Conservation (phyloP, 2,888 invertebrate genomes). For the Graphium colonna region DNA sequence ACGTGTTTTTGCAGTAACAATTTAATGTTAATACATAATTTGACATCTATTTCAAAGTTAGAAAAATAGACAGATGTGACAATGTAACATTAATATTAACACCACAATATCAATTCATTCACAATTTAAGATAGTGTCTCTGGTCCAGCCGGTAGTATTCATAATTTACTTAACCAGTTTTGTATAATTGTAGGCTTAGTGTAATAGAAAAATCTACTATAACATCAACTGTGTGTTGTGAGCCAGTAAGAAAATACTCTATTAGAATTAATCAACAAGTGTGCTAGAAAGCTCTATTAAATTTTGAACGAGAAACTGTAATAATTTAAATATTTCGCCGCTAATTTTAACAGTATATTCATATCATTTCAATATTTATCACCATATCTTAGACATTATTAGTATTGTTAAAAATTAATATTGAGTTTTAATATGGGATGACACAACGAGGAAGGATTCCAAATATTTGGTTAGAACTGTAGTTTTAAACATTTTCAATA, state of each 20-base stretch:
- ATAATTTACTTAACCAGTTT: conserved; percentile 12
- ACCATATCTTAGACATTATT: conserved; percentile 4
- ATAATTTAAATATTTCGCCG: conserved; percentile 3
- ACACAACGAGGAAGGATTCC: not conserved
- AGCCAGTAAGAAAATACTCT: conserved; percentile 59
- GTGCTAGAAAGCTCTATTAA: conserved; percentile 57
- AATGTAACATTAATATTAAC: conserved; percentile 56
- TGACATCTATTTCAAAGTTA: conserved; percentile 55
- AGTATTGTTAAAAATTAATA: not conserved
- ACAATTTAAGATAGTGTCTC: conserved; percentile 35
- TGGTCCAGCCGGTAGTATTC: conserved; percentile 45
- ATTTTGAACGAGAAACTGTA: conserved; percentile 22
- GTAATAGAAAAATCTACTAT: conserved; percentile 50
- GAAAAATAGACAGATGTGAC: conserved; percentile 69
- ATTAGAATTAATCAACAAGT: conserved; percentile 66
- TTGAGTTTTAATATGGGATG: not conserved
- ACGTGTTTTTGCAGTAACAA: conserved; percentile 60
- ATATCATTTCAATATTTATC: conserved; percentile 10
- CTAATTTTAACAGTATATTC: conserved; percentile 5
- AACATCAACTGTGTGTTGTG: conserved; percentile 41
- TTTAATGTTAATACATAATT: conserved; percentile 51
- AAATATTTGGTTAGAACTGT: not conserved
- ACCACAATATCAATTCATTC: conserved; percentile 42
- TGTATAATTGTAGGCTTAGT: conserved; percentile 32
- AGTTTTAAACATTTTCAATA: not conserved